Evolutionary conservation across 2,113 vertebrate species (phyloP), one percentile per base, ranked within the genome.

Genomic region (Erpornis zantholeuca): DNA sequence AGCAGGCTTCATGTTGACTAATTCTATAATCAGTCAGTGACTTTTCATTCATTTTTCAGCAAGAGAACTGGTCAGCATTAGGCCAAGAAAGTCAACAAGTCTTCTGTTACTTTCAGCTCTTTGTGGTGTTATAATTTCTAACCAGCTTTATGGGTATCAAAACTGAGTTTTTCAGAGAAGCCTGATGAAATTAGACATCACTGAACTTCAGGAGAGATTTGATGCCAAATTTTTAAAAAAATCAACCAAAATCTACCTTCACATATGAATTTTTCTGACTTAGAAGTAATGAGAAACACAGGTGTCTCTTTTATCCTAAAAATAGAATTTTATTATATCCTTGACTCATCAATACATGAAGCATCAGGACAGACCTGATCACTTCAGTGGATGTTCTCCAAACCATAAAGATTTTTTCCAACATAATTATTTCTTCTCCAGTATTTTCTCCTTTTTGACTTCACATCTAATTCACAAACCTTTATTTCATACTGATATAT

Each of bases 171-270:
- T 79, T 49, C 38, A 88, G 9, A 78, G 33, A 25, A 85, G n/a
- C 15, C 23, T 60, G 54, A 56, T 10, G 38, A 64, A 76, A 27
- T 45, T 9, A 27, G 59, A 25, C 11, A 77, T 50, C 27, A 38
- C 0, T 75, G 24, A 65, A 70, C 17, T 61, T 81, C 36, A 53
- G 69, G 28, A 52, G 15, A 23, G 25, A 76, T 61, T 71, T 76
- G 33, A 23, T 0, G 4, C 7, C 18, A 3, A 25, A 6, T 24
- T 60, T 73, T 1, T 45, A 1, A 17, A 17, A 44, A 44, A 44
- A 17, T 44, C 40, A 14, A 42, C 40, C 40, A 38, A 61, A 84
- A 54, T 64, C 11, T 56, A 28, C 24, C 28, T 64, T 47, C 66
- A 45, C 15, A 9, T 45, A 38, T 5, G 1, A 31, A 10, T 38